These are phyloP conservation scores for Blastomussa wellsi DNA, from an alignment of 92 coral and sea anemone species.

Conservation along the genomic window DNA sequence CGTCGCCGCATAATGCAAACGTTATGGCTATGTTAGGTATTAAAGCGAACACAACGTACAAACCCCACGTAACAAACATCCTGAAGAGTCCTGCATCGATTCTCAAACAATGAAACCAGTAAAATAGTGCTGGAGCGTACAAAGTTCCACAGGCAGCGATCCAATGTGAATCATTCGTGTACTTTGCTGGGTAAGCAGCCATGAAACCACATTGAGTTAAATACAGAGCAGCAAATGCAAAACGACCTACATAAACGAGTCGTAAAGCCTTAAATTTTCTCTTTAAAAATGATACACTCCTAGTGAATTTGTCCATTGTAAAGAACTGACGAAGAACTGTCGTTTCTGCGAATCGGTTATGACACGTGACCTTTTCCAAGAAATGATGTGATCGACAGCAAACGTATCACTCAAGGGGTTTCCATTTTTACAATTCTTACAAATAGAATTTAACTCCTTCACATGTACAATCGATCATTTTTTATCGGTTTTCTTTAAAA, in stretches of 20 bases:
- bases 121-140: background rate
- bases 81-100: background rate
- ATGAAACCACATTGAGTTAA: conserved; percentile 4
- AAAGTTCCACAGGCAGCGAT: background rate
- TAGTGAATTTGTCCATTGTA: background rate
- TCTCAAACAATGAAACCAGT: background rate
- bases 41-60: background rate
- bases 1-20: background rate
- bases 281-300: background rate
- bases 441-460: no score
- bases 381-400: no score
- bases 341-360: background rate
- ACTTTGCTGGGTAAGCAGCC: background rate
- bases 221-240: background rate
- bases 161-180: background rate
- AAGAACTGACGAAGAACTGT: background rate
- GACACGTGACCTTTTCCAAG: no score
- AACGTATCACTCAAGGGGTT: no score
- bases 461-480: no score
- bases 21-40: conserved; percentile 11
- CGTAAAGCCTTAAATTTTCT: background rate
- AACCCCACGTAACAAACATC: background rate
- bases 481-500: no score
- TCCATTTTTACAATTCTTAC: no score
- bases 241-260: background rate